Base-by-base conservation (phyloP, 2,888 invertebrate species). In the Hipparchia sbordonii region DNA sequence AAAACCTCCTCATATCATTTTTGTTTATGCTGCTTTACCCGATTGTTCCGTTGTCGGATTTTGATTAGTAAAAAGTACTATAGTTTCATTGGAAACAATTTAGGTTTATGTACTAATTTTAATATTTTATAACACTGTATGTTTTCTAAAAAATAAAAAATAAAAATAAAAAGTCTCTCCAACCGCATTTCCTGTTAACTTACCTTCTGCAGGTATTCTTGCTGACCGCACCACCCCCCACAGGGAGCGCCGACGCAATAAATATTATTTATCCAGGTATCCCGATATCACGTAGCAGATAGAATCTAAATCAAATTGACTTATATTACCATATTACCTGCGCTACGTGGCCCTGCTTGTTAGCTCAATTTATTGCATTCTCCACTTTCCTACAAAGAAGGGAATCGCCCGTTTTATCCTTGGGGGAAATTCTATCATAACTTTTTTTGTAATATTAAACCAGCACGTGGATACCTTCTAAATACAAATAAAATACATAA, bases 251-350 rank as follows among this genome's bases (percentile, higher is more conserved):
- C 10, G 56, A 39, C 8, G 10, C 46, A 57, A 67, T 57, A 23
- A 56, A 56, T 67, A 57, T 67, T 57, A 67, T 57, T 68, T 68
- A 68, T 33, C 46, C 59, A 74, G 63, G 57, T 33, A 45, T 54
- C n/a, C 62, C 39, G 61, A 72, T 67, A 70, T 70, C 67, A 62
- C 61, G 51, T 72, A 66, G 69, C 54, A n/a, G 69, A 62, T 67
- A 67, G 52, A 61, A 69, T 69, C 70, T 74, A 74, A 74, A 77
- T 76, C 76, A 76, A 74, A 77, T 75, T 72, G 76, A 76, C 74
- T 71, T 76, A 74, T 74, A 72, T 72, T 74, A 76, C 74, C 72
- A 70, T 72, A 72, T 68, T 74, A 70, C 71, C 71, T 67, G 59
- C 71, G 69, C 67, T 69, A 71, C 71, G 66, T 56, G 68, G 71